Base-by-base conservation (phyloP, 2,797 vertebrate species). In the Smutsia gigantea region DNA sequence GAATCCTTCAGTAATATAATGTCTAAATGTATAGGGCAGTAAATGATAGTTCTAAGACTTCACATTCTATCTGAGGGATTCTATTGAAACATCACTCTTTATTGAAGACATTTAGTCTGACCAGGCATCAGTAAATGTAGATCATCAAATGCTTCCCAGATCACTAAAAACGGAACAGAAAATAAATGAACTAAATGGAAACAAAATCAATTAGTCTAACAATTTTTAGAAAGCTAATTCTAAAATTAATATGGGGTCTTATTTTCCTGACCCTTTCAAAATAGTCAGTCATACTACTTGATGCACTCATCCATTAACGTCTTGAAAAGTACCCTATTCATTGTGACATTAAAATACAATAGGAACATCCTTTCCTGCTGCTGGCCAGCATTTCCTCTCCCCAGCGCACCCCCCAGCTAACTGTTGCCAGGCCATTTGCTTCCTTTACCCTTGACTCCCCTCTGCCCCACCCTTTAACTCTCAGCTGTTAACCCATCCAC, bases 241-340 rank as follows among this genome's bases (percentile, higher is more conserved):
- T 94, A 63, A 92, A 96, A 63, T 88, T 72, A 87, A 69, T 21
- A 51, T 5, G 19, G 68, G 19, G 6, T 23, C 14, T 86, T 71
- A 68, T 46, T 68, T 87, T 79, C 29, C 49, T 66, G 23, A 69
- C 51, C 63, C 17, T 85, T 90, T 82, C 17, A 79, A 95, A 95
- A 64, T n/a, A 39, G 55, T 57, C 57, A 87, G 29, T 82, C 61
- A 21, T 69, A 34, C 61, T 39, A 37, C 57, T 83, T 18, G 57
- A 17, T 3, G 7, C 2, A 27, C 31, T 90, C 25, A 74, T 72
- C 77, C 53, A 46, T 39, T 87, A 18, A 9, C 8, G 21, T 37
- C 42, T 64, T 74, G 14, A 87, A 75, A 87, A 69, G 37, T 59
- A 64, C 31, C 57, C 34, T 37, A 57, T 46, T 95, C 51, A 17